A percentile compares a stretch with the other conserved stretches of the same genome.
These are phyloP conservation scores for Xylota segnis DNA, from an alignment of 2,888 invertebrate genomes.

Conservation along the genomic window DNA sequence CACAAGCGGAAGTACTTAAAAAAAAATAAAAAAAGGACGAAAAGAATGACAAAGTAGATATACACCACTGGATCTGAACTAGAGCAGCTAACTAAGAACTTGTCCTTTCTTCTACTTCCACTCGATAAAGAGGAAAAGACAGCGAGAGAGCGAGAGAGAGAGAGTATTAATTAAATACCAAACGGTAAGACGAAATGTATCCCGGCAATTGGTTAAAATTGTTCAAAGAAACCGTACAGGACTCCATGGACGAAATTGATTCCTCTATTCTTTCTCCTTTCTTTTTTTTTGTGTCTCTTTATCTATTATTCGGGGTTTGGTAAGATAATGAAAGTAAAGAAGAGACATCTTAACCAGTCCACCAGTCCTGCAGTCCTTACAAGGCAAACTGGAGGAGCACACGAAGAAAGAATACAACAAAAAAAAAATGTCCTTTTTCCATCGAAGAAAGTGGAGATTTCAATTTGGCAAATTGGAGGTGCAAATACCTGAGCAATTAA, in stretches of 20 bases:
- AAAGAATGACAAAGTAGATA: constrained; percentile 45
- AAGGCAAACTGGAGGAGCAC: not conserved
- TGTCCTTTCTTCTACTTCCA: constrained; percentile 15
- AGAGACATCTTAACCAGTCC: constrained; percentile 38
- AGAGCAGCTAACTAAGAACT: not conserved
- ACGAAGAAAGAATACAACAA: constrained; percentile 7
- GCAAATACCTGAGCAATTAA: constrained; percentile 74
- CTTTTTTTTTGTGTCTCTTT: too few relatives aligned
- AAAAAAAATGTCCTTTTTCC: constrained; percentile 4
- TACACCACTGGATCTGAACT: not conserved
- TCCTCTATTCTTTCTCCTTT: constrained; percentile 17
- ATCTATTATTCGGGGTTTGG: constrained; percentile 19
- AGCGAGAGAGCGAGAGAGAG: not conserved
- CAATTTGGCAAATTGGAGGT: constrained; percentile 71
- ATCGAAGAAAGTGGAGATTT: constrained; percentile 57
- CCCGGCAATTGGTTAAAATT: constrained; percentile 61
- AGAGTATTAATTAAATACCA: constrained; percentile 68
- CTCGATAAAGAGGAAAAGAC: too few relatives aligned
- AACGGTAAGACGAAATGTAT: constrained; percentile 64
- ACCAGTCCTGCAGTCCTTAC: too few relatives aligned
- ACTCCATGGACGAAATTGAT: constrained; percentile 18
- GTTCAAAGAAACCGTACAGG: constrained; percentile 10
- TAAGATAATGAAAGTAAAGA: constrained; percentile 40
- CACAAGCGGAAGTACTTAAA: constrained; percentile 74
- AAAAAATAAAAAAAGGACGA: constrained; percentile 34